phyloP scores from a whole-genome alignment of 2,113 vertebrate genomes.

The Chaetodon auriga region DNA sequence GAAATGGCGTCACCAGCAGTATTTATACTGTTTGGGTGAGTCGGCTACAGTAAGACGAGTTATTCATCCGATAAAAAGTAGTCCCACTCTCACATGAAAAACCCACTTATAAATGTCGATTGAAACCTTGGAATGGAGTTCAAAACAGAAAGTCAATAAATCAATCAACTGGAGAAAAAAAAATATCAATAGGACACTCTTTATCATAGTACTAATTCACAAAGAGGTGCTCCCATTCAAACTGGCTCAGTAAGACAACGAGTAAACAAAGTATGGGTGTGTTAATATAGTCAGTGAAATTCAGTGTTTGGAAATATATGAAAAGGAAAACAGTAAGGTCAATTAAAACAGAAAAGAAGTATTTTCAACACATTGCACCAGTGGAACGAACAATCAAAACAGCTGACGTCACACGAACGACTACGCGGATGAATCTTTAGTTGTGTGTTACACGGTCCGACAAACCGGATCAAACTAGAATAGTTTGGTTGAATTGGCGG shows the following conservation, averaged over 20 bases:
- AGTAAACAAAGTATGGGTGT: not conserved
- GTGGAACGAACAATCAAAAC: slow-evolving; percentile 2
- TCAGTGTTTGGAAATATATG: too few species aligned
- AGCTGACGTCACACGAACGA: slow-evolving; percentile 72
- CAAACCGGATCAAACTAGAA: slow-evolving; percentile 82
- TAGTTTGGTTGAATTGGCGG: slow-evolving; percentile 31
- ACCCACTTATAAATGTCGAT: not conserved
- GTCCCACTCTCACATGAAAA: not conserved
- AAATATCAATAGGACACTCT: not conserved
- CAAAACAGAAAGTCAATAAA: not conserved
- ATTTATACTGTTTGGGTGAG: slow-evolving; percentile 63
- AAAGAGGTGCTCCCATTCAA: not conserved
- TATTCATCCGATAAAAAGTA: slow-evolving; percentile 74
- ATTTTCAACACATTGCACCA: not conserved
- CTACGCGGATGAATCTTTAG: slow-evolving; percentile 70
- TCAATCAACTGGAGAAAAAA: accelerated
- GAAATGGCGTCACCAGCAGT: not conserved
- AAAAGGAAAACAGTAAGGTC: not conserved
- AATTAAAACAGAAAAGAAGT: not conserved
- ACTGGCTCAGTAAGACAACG: not conserved
- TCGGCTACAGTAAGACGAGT: not conserved
- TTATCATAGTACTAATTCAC: accelerated
- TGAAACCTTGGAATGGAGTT: accelerated
- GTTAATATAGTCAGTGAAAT: not conserved
- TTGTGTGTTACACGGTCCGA: slow-evolving; percentile 26